Evolutionary conservation across 1,140 invertebrate species (phyloP), one percentile per base, ranked within the genome.

Genomic region (Diorhabda carinulata): DNA sequence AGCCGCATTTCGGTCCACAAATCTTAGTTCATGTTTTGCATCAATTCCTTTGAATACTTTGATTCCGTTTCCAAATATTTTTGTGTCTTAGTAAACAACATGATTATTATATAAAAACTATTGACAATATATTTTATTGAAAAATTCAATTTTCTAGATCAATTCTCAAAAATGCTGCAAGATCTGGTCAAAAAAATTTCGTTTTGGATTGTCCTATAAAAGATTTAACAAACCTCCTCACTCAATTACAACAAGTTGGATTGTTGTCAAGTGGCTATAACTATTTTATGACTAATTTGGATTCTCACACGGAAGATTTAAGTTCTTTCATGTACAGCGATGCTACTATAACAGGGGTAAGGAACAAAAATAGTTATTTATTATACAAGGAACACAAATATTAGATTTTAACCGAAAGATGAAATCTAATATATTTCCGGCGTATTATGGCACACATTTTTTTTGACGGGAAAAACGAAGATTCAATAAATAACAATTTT

Each of bases 241-340:
- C 62, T 67, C 87, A 84, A 78, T 76, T 92, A 83, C 92, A 94
- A 79, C 92, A 96, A 87, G 88, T 95, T 58, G 93, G 93, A 5
- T 85, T 95, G 64, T 89, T 95, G 83, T 91, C 90, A 2, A 88
- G 89, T 65, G 83, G 89, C 6, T 87, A 92, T 73, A 90, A 85
- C 72, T 92, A 91, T 72, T 87, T 95, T 42, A 88, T 96, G 25
- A 93, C 90, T 63, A 89, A 89, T 69, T 81, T 92, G 82, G 93
- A 96, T 81, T 84, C 95, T 57, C 92, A 95, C 74, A 64, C 63
- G n/a, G 84, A 95, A 8, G 88, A 95, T 77, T 81, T 95, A 68
- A 88, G 91, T 59, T 89, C 92, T 10, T 95, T 89, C 79, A 89
- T 92, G 79, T 91, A 93, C 79, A 90, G 89, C 5, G 92, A 92